Evolutionary conservation across 2,113 vertebrate species (phyloP).

Genomic region (Stictonetta naevosa): DNA sequence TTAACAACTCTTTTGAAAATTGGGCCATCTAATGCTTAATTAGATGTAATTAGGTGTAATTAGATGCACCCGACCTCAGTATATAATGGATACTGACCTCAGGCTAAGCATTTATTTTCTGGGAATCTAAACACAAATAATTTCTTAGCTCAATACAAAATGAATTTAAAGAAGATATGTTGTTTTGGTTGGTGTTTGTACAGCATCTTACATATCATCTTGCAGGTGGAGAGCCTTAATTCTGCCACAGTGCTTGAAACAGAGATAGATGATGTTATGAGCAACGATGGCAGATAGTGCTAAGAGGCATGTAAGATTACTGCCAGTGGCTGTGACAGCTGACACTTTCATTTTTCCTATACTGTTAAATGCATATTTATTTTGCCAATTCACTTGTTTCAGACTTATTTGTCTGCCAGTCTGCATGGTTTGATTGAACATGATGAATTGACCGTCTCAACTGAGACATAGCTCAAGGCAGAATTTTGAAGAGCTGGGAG

Average conservation of each 20-base stretch:
- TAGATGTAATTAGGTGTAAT: background rate
- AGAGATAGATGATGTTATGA: background rate
- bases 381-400: background rate
- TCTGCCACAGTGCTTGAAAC: background rate
- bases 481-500: background rate
- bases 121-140: background rate
- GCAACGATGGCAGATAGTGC: background rate
- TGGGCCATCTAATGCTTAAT: background rate
- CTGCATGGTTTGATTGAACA: background rate
- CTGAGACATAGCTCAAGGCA: background rate
- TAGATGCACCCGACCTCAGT: background rate
- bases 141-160: background rate
- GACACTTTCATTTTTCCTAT: background rate
- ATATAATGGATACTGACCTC: fast-evolving
- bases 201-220: background rate
- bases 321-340: background rate
- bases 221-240: background rate
- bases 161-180: background rate
- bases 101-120: background rate
- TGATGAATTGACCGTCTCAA: background rate
- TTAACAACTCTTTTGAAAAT: background rate
- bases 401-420: background rate
- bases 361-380: background rate
- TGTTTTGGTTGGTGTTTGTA: background rate
- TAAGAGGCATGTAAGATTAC: background rate